Percentiles rank a stretch among this genome's conserved stretches.
Evolutionary conservation across 2,113 vertebrate genomes (phyloP).

Genomic region (Corythornis cristatus): DNA sequence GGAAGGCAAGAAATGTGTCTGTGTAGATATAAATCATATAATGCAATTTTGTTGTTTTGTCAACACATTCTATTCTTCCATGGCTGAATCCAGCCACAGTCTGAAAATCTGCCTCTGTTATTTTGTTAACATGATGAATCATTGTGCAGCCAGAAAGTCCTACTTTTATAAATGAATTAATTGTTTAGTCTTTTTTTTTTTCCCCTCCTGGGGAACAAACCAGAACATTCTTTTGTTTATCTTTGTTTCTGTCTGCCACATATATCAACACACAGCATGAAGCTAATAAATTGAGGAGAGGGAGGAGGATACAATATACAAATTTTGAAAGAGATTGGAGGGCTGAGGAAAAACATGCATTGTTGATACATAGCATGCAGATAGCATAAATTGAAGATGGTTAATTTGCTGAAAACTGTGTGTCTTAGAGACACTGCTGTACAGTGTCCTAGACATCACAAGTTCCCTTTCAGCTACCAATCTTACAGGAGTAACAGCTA

Average conservation of each 20-base stretch:
- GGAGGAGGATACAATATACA: not conserved
- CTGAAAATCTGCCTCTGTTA: not conserved
- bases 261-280: not conserved
- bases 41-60: not conserved
- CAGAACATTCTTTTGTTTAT: not conserved
- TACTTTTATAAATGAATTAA: constrained; percentile 5
- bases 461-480: constrained; percentile 12
- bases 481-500: not conserved
- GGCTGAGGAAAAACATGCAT: not conserved
- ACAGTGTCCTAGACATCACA: not conserved
- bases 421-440: not conserved
- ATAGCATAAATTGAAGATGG: not conserved
- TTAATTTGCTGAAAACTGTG: not conserved
- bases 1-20: not conserved
- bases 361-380: not conserved
- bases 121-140: constrained; percentile 1
- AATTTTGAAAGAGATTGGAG: not conserved
- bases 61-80: not conserved
- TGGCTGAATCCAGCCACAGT: not conserved
- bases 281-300: constrained; percentile 1
- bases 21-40: not conserved
- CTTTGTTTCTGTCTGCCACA: constrained; percentile 4
- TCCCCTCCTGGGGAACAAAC: not conserved
- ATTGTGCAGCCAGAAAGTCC: not conserved
- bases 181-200: not conserved